These are phyloP conservation scores for Oenanthe oenanthe DNA, from an alignment of 2,113 vertebrate genomes.

Conservation along the genomic window DNA sequence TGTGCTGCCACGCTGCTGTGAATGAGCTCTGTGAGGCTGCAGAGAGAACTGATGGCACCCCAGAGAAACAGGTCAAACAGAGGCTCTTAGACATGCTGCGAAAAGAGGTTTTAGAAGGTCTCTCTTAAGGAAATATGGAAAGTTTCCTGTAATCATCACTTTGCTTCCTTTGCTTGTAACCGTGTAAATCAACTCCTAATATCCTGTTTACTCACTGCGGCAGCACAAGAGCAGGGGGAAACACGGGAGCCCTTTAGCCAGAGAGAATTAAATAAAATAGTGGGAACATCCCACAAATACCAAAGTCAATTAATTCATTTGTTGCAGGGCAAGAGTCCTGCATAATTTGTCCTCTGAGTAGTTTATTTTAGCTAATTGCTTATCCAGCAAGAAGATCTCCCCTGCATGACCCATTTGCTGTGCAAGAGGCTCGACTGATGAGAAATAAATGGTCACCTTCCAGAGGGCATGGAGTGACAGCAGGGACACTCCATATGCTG, in stretches of 20 bases:
- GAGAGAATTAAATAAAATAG: not conserved
- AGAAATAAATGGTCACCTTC: not conserved
- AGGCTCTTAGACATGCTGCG: not conserved
- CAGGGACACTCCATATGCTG: accelerated
- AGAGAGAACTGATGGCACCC: not conserved
- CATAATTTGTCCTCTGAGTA: constrained; percentile 13
- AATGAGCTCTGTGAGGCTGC: not conserved
- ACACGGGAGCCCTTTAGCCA: not conserved
- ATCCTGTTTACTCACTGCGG: not conserved
- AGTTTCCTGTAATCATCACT: not conserved
- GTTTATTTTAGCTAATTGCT: constrained; percentile 52
- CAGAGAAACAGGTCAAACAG: not conserved
- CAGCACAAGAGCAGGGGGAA: not conserved
- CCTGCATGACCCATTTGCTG: constrained; percentile 8
- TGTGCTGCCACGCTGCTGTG: accelerated
- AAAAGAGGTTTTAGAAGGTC: not conserved
- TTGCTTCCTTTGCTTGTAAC: not conserved
- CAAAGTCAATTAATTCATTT: constrained; percentile 4
- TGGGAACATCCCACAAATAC: not conserved
- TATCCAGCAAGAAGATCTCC: constrained; percentile 36
- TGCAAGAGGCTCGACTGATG: not conserved
- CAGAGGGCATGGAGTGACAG: not conserved
- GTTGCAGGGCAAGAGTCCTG: not conserved
- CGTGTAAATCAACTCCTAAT: not conserved
- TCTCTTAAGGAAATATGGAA: not conserved